Evolutionary conservation across 2,888 invertebrate species (phyloP), one percentile per base, ranked within the genome.

Genomic region (Tyria jacobaeae): DNA sequence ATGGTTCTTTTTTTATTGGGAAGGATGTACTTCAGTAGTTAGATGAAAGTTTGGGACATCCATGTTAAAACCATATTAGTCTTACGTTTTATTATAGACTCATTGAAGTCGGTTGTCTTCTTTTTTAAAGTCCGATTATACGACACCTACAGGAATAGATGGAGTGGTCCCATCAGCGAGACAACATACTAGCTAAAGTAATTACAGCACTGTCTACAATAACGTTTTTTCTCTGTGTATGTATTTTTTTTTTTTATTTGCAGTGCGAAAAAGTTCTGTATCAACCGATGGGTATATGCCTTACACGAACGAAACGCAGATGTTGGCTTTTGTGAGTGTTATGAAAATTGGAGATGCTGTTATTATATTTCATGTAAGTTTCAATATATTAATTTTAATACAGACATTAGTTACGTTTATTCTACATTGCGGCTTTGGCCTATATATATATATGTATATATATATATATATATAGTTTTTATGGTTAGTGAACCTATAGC

Each of bases 331-430:
- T 34, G 51, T 57, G 6, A 15, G 27, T 10, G 54, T 47, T 1
- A 31, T 14, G 9, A 61, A 15, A 60, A 62, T 54, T 15, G 41
- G 39, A 2, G 84, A 85, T 6, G 86, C 82, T 7, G 53, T 88
- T 17, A 58, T 89, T 6, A 72, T 85, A 54, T 88, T 89, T 64
- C 68, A 86, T 63, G 88, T 88, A 73, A 79, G 74, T 68, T 51
- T n/a, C n/a, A n/a, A 37, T 35, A 49, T 54, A 17, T 6, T 3
- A 37, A 50, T 17, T 10, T 12, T 1, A 12, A 21, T 4, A 2
- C 9, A 21, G 12, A 44, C 21, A 2, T 41, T 15, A 6, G 3
- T 4, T n/a, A n/a, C 3, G 17, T 41, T 17, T 41, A 10, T 10
- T 34, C 10, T 34, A 10, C 6, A 2, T 34, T 2, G 10, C 34